Base-by-base conservation (phyloP, 1,140 invertebrate species). In the Drosophila serrata region DNA sequence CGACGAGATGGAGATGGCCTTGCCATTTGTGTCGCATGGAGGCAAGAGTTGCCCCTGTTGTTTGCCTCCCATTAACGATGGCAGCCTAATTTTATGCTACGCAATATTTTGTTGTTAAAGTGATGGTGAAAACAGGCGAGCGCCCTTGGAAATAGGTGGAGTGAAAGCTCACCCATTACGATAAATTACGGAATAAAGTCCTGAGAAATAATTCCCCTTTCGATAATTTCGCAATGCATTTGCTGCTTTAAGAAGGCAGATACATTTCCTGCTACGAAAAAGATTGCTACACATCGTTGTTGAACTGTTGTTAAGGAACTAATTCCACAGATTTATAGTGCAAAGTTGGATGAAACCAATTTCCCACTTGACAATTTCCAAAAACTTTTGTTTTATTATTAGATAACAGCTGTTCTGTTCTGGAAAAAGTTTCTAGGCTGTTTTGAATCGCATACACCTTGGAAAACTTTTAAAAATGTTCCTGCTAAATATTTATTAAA, bases 1-100 rank as follows among this genome's bases (percentile, higher is more conserved):
- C 3, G 33, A 24, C 1, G 31, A n/a, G 9, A 51, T 35, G 58
- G 49, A 19, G 56, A 46, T 53, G 67, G 19, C 39, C 57, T 73
- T 73, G 59, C 46, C 46, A 37, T 27, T 56, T 64, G 43, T 53
- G 61, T 58, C 67, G 61, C 79, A 48, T 27, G 46, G 58, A 12
- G 59, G 60, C 60, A 68, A 64, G 64, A 63, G 65, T 65, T 53
- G 37, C 7, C 33, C n/a, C 42, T 24, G 17, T 33, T 48, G n/a
- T 39, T 31, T 58, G 60, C 57, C 48, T 17, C 43, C 48, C 27
- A 58, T 80, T 88, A 78, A 90, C 80, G 81, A 40, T 24, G 61
- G 45, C 73, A 51, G 80, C 84, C 84, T 88, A 88, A 88, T 84
- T 84, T 84, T 63, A 84, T 82, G 80, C 73, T 58, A 45, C 48